Evolutionary conservation across 2,797 vertebrate genomes (phyloP), one percentile per base, ranked within the genome.

Genomic region (Decapterus maruadsi): DNA sequence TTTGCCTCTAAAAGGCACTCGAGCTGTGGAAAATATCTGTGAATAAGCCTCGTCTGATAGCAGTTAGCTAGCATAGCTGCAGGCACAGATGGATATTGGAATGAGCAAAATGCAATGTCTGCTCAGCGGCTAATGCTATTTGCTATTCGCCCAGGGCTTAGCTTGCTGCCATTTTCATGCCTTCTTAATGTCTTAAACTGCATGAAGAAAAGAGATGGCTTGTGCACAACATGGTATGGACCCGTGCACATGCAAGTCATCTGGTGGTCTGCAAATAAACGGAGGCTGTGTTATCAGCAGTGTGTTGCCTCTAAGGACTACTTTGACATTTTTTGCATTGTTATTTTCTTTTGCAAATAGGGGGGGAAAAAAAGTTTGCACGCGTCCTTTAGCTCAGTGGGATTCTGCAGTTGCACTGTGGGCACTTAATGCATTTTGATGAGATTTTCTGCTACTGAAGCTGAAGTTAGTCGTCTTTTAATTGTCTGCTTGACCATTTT

Each of bases 161-260:
- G 90, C 87, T 87, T 80, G 88, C 92, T 91, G 90, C 92, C 91
- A 90, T 94, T 95, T 94, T 92, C 92, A 93, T 79, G 87, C 85
- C 86, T 91, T 86, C 90, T 94, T 94, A 93, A 93, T 91, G 87
- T 89, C 87, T 93, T 92, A 93, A 93, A 92, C 61, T 80, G 78
- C 83, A 81, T 89, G 87, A 84, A 88, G 78, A 26, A 26, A 78
- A 65, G 80, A 81, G 81, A 88, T 53, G 81, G 65, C 77, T 68
- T 34, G 31, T 26, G 82, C 90, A 91, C 84, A 86, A 87, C 88
- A 84, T 68, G 78, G 40, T 57, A 61, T 12, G 83, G 85, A 77
- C 67, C 70, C 51, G 2, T 55, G 75, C 85, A 77, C 70, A 26
- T 26, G 26, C 26, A 26, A 26, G 40, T 63, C 16, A 61, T 62